Evolutionary conservation across 1,140 invertebrate species (phyloP).

Genomic region (Maniola jurtina): DNA sequence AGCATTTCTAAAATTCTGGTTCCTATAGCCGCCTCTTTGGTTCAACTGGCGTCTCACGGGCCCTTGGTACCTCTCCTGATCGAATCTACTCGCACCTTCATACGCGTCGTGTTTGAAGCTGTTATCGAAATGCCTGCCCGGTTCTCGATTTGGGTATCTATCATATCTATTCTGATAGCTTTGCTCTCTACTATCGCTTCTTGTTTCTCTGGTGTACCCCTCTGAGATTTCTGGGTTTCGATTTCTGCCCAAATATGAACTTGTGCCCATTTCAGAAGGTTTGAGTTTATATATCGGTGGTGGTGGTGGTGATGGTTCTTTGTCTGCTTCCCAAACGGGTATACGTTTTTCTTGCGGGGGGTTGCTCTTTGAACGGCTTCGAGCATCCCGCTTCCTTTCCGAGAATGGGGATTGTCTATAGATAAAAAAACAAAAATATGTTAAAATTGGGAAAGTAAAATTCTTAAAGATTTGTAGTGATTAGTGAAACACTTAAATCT

Average conservation of each 20-base stretch:
- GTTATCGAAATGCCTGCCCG: slow-evolving; percentile 38
- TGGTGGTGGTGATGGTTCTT: slow-evolving; percentile 32
- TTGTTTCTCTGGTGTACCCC: slow-evolving; percentile 11
- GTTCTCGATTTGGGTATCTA: slow-evolving; percentile 39
- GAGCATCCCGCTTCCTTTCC: slow-evolving; percentile 43
- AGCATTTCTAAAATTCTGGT: slow-evolving; percentile 26
- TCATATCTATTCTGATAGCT: slow-evolving; percentile 43
- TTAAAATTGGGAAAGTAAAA: too few species aligned
- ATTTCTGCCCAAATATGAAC: slow-evolving; percentile 31
- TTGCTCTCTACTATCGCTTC: slow-evolving; percentile 32
- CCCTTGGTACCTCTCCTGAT: slow-evolving; percentile 33
- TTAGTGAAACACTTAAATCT: too few species aligned
- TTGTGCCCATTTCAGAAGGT: slow-evolving; percentile 32
- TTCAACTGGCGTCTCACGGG: slow-evolving; percentile 38
- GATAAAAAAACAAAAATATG: slow-evolving; percentile 14
- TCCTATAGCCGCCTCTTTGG: slow-evolving; percentile 37
- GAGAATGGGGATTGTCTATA: slow-evolving; percentile 46
- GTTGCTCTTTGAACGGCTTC: slow-evolving; percentile 49
- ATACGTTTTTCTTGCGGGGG: slow-evolving; percentile 46
- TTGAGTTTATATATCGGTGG: slow-evolving; percentile 35
- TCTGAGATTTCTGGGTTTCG: slow-evolving; percentile 29
- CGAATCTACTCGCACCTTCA: slow-evolving; percentile 39
- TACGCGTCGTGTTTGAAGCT: slow-evolving; percentile 35
- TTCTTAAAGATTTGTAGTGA: too few species aligned
- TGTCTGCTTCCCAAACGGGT: slow-evolving; percentile 53